A percentile compares a stretch with the other conserved stretches of the same genome.
Evolutionary conservation across 2,113 vertebrate species (phyloP).

Genomic region (Mustelus asterias): DNA sequence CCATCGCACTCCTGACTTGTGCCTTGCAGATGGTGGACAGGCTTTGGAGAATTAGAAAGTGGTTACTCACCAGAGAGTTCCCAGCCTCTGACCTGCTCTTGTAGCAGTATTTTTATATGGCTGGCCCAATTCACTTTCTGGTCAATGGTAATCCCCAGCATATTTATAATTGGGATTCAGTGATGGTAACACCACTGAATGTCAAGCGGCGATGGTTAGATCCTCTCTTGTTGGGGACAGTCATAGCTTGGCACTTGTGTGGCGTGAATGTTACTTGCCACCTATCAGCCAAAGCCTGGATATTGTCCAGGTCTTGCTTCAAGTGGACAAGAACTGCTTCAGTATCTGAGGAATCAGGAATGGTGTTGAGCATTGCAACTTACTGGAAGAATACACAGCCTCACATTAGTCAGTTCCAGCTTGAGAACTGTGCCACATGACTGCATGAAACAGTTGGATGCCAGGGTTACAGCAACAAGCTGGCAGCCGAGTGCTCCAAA

Average conservation of each 20-base stretch:
- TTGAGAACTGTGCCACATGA: not conserved
- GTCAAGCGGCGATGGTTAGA: not conserved
- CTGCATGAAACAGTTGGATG: not conserved
- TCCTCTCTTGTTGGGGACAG: not conserved
- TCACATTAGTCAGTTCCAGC: not conserved
- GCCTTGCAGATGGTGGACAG: not conserved
- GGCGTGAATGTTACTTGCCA: not conserved
- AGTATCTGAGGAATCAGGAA: not conserved
- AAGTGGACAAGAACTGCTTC: no score
- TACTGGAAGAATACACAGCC: not conserved
- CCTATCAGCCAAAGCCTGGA: not conserved
- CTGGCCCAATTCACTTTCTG: no score
- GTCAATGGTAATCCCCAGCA: no score
- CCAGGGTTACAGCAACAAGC: not conserved
- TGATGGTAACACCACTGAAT: not conserved
- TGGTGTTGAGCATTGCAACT: not conserved
- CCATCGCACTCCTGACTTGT: not conserved
- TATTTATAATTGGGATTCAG: not conserved
- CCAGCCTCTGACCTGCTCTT: not conserved
- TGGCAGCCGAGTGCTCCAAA: not conserved
- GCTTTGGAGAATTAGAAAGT: not conserved
- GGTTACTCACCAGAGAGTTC: not conserved
- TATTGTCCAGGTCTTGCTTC: no score
- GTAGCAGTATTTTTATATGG: no score
- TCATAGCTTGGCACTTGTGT: not conserved